Percentiles rank a stretch among this genome's conserved stretches.
These are phyloP conservation scores for Ctenoplectra terminalis DNA, from an alignment of 1,140 invertebrate species.

Conservation along the genomic window DNA sequence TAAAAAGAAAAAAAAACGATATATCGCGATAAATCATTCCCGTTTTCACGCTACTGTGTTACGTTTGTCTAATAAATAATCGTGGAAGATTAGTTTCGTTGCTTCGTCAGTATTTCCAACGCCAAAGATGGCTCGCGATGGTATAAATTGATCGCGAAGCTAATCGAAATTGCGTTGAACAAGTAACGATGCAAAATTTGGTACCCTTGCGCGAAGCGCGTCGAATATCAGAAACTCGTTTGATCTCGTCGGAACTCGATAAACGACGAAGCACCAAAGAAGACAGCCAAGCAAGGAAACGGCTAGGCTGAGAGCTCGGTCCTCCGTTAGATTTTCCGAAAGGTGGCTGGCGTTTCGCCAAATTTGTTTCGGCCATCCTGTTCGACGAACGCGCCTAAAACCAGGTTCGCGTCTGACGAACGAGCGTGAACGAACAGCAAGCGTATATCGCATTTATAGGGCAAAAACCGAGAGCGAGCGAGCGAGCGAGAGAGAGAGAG, in stretches of 20 bases:
- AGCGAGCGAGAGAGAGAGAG: too few relatives aligned
- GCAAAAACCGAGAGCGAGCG: too few relatives aligned
- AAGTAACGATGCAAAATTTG: background rate
- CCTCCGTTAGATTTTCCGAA: background rate
- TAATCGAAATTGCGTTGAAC: background rate
- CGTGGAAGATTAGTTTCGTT: background rate
- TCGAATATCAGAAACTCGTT: background rate
- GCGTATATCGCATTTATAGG: too few relatives aligned
- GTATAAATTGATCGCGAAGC: background rate
- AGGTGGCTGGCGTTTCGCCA: background rate
- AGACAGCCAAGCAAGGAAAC: background rate
- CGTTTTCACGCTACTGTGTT: background rate
- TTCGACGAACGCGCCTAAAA: too few relatives aligned
- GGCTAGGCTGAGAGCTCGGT: background rate
- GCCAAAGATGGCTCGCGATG: background rate
- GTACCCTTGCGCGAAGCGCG: background rate
- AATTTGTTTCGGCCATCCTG: background rate
- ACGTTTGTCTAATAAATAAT: background rate
- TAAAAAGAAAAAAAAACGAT: too few relatives aligned
- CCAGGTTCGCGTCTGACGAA: too few relatives aligned
- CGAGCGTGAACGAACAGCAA: too few relatives aligned
- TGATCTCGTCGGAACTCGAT: background rate
- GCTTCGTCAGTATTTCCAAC: background rate
- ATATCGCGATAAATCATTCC: too few relatives aligned
- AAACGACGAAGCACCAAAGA: background rate